These are phyloP conservation scores for Nannospalax galili DNA, from an alignment of 2,113 vertebrate species.

Conservation along the genomic window DNA sequence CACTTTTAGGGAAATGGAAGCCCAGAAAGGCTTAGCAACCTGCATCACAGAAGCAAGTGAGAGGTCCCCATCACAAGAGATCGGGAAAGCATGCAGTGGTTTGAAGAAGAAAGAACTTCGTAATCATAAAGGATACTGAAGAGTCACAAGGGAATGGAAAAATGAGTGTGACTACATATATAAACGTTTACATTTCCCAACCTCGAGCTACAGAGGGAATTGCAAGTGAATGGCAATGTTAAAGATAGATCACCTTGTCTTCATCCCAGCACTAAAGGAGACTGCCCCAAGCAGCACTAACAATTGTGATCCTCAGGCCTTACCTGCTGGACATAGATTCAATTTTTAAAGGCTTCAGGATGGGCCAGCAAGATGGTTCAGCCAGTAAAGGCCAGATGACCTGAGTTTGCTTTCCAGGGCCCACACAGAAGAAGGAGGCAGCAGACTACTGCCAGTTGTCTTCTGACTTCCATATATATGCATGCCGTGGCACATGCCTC, in stretches of 20 bases:
- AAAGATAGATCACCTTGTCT: fast-evolving
- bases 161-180: not conserved
- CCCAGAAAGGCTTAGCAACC: not conserved
- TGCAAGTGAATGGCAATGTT: not conserved
- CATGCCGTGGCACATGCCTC: not conserved
- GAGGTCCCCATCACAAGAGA: not conserved
- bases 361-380: not conserved
- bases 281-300: not conserved
- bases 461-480: not conserved
- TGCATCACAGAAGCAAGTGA: not conserved
- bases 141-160: not conserved
- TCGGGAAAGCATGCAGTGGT: not conserved
- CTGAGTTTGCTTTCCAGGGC: not conserved
- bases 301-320: not conserved
- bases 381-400: not conserved
- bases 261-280: too few species aligned
- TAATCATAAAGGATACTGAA: not conserved
- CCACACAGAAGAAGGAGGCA: not conserved
- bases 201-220: not conserved
- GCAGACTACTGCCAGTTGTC: not conserved
- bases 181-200: not conserved
- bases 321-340: not conserved
- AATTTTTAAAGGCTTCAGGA: not conserved
- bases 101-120: not conserved
- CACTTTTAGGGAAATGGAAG: not conserved